Evolutionary conservation across 2,113 vertebrate species (phyloP).

Genomic region (Corythaeola cristata): DNA sequence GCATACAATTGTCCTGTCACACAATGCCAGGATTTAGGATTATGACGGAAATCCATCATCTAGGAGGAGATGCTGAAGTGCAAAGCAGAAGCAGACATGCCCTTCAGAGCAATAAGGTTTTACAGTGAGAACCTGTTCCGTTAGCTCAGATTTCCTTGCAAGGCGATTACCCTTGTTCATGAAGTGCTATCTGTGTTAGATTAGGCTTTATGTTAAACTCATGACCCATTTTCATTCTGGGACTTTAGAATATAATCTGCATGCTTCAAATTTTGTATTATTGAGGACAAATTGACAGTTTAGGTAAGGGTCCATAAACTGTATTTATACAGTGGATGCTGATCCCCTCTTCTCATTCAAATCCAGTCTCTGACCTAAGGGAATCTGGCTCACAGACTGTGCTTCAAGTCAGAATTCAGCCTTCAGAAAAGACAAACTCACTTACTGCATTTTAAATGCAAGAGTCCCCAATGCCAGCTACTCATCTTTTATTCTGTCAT

Average conservation of each 20-base stretch:
- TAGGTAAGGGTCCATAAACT: neutral
- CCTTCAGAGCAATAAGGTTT: neutral
- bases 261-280: neutral
- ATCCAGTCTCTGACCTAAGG: neutral
- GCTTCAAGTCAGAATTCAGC: neutral
- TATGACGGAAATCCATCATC: neutral
- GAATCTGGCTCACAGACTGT: neutral
- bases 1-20: neutral
- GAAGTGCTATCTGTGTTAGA: neutral
- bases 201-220: neutral
- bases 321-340: neutral
- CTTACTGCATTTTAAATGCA: neutral
- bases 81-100: neutral
- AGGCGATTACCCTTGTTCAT: accelerated
- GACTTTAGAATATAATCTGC: neutral
- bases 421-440: neutral
- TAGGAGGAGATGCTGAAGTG: neutral
- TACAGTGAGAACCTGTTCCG: neutral
- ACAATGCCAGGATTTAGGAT: neutral
- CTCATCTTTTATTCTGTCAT: neutral
- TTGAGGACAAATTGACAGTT: neutral
- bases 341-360: neutral
- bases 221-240: neutral
- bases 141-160: neutral
- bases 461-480: neutral